These are phyloP conservation scores for Chionoecetes opilio DNA, from an alignment of 1,140 invertebrate genomes.

Conservation along the genomic window DNA sequence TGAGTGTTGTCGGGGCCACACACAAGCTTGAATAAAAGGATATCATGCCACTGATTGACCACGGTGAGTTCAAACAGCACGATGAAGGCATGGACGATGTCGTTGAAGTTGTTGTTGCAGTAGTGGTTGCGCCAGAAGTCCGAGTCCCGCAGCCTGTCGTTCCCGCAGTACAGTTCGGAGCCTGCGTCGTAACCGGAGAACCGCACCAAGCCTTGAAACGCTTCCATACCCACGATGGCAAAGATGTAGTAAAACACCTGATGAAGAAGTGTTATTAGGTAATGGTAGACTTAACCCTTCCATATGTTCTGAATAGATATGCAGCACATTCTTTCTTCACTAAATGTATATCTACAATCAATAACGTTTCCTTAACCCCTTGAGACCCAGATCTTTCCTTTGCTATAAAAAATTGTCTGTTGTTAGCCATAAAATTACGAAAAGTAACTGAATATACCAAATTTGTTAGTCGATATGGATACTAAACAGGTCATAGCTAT, in stretches of 20 bases:
- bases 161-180: conserved; percentile 84
- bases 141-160: conserved; percentile 83
- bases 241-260: conserved; percentile 86
- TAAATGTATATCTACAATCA: too few relatives aligned
- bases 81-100: conserved; percentile 84
- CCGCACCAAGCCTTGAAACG: conserved; percentile 84
- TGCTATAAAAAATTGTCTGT: too few relatives aligned
- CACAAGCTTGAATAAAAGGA: conserved; percentile 82
- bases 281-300: too few relatives aligned
- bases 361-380: too few relatives aligned
- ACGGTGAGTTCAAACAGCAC: conserved; percentile 86
- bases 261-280: conserved; percentile 52
- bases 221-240: conserved; percentile 86
- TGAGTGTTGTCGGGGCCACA: background rate
- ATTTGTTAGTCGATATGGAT: too few relatives aligned
- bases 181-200: conserved; percentile 81
- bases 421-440: too few relatives aligned
- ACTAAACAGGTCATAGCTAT: too few relatives aligned
- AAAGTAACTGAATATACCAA: too few relatives aligned
- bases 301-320: too few relatives aligned
- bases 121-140: conserved; percentile 84
- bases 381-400: too few relatives aligned
- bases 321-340: too few relatives aligned
- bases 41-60: conserved; percentile 87
- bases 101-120: conserved; percentile 86